Percentiles rank a stretch among this genome's conserved stretches.
Evolutionary conservation across 2,113 vertebrate genomes (phyloP).

Genomic region (Todiramphus saurophagus): DNA sequence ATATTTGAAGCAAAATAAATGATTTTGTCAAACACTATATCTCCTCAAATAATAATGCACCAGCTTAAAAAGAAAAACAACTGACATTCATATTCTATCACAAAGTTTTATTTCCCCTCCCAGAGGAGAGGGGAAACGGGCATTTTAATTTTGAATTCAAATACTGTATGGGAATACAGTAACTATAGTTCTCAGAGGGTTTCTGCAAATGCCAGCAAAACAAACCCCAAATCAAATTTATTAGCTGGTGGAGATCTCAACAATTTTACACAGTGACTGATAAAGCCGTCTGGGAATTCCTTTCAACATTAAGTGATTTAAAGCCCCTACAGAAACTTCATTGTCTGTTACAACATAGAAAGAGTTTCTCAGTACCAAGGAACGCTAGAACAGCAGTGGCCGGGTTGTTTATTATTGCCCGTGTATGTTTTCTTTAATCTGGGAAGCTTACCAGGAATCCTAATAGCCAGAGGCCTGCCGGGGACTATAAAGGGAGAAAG

Average conservation of each 20-base stretch:
- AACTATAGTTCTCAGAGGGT: constrained; percentile 76
- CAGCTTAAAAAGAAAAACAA: constrained; percentile 60
- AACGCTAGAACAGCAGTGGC: not conserved
- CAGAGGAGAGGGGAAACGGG: constrained; percentile 31
- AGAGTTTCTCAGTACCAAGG: constrained; percentile 2
- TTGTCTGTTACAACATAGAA: constrained; percentile 46
- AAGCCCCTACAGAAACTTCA: constrained; percentile 68
- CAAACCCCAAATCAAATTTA: constrained; percentile 77
- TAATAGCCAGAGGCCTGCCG: not conserved
- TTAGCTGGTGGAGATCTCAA: constrained; percentile 75
- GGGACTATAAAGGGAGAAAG: constrained; percentile 6
- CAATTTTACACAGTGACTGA: constrained; percentile 75
- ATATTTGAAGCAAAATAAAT: constrained; percentile 61
- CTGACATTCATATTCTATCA: constrained; percentile 48
- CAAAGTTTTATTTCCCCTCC: constrained; percentile 73
- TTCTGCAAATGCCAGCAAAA: constrained; percentile 78
- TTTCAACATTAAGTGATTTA: constrained; percentile 79
- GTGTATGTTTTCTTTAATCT: not conserved
- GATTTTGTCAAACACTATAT: constrained; percentile 66
- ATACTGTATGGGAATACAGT: constrained; percentile 74
- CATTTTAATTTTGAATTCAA: constrained; percentile 70
- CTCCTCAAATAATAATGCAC: constrained; percentile 62
- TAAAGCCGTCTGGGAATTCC: constrained; percentile 72
- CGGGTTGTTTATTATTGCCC: not conserved
- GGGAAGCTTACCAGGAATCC: not conserved